phyloP scores from a whole-genome alignment of 2,888 invertebrate genomes.

The Coremacera marginata region DNA sequence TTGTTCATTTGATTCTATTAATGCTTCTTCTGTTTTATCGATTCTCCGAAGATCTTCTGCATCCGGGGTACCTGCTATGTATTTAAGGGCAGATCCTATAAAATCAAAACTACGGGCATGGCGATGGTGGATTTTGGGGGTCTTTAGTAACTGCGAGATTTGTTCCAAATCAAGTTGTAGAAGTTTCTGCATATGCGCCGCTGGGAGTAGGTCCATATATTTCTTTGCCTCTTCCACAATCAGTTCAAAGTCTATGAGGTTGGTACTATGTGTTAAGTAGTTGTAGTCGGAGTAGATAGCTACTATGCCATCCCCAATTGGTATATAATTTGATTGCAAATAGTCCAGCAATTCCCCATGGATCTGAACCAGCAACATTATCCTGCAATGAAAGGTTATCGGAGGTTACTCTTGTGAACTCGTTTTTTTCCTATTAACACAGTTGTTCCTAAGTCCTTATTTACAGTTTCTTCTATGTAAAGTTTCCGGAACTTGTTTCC shows the following conservation, averaged over 20 bases:
- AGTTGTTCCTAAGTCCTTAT: not conserved
- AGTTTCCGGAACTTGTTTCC: not conserved
- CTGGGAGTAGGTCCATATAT: too few relatives aligned
- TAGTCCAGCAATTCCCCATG: too few relatives aligned
- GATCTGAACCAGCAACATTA: too few relatives aligned
- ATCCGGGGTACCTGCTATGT: not conserved
- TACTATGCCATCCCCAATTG: too few relatives aligned
- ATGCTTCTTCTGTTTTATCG: not conserved
- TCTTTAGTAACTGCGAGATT: too few relatives aligned
- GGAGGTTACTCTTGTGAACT: not conserved
- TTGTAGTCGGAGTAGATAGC: too few relatives aligned
- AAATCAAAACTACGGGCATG: conserved; percentile 3
- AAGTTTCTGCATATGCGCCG: too few relatives aligned
- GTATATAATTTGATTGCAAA: too few relatives aligned
- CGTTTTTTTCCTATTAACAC: not conserved
- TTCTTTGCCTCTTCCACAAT: too few relatives aligned
- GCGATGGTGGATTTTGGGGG: not conserved
- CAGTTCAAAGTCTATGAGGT: too few relatives aligned
- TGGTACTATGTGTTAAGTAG: too few relatives aligned
- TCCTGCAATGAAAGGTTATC: not conserved
- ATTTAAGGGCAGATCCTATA: conserved; percentile 18
- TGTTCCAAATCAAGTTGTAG: not conserved
- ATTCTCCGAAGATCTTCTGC: not conserved
- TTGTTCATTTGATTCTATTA: conserved; percentile 17
- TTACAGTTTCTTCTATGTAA: not conserved